Conservation (phyloP, 30 jellyfish, hydroid and myxozoan genomes). For the Rhopilema esculentum region DNA sequence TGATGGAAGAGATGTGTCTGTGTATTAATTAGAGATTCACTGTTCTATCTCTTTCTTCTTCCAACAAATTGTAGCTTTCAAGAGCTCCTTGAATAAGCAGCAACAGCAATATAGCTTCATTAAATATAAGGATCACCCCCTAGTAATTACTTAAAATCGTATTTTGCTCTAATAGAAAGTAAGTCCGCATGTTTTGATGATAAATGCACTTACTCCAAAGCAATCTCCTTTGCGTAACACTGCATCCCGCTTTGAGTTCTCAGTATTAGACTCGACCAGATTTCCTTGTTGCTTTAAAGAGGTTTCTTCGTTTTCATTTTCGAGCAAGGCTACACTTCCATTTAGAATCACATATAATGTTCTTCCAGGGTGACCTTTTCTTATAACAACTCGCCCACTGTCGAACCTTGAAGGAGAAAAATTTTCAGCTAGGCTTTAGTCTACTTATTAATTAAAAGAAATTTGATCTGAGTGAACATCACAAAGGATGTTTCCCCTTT, state of each 20-base stretch:
- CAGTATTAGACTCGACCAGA: background rate
- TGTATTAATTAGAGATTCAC: too few relatives aligned
- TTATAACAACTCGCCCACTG: constrained; percentile 68
- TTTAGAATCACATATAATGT: constrained; percentile 45
- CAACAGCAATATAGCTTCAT: too few relatives aligned
- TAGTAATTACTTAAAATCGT: too few relatives aligned
- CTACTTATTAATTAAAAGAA: background rate
- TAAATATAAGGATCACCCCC: too few relatives aligned
- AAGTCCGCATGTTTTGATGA: background rate
- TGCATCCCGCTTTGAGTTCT: constrained; percentile 6
- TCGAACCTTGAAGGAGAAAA: constrained; percentile 40
- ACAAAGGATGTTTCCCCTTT: too few relatives aligned
- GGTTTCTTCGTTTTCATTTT: constrained; percentile 45
- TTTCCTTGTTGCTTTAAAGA: constrained; percentile 14
- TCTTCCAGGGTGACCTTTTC: constrained; percentile 77
- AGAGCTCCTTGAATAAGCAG: too few relatives aligned
- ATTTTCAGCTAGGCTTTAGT: background rate
- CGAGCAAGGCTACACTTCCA: constrained; percentile 72
- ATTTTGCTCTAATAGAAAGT: too few relatives aligned
- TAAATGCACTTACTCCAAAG: constrained; percentile 76
- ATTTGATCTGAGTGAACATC: too few relatives aligned
- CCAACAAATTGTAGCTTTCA: too few relatives aligned
- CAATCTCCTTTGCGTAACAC: constrained; percentile 70
- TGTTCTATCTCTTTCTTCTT: too few relatives aligned
- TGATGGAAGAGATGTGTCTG: too few relatives aligned